Evolutionary conservation across 2,797 vertebrate genomes (phyloP).

Genomic region (Gymnoscopelus braueri): DNA sequence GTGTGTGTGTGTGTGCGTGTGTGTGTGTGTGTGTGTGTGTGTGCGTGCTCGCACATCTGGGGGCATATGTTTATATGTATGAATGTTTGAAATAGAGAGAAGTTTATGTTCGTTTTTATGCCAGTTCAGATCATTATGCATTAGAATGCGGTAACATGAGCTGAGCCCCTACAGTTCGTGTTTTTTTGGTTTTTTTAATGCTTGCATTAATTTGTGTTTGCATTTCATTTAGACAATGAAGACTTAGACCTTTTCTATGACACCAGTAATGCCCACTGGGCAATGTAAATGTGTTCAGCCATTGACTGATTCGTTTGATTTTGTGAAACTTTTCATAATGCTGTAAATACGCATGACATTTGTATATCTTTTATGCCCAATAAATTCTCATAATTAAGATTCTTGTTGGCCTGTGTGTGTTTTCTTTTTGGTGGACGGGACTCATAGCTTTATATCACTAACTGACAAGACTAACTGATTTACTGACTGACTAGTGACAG

Average conservation of each 20-base stretch:
- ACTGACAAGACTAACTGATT: too few species aligned
- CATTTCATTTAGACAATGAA: slow-evolving; percentile 34
- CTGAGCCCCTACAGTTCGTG: not conserved
- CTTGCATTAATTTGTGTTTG: slow-evolving; percentile 5
- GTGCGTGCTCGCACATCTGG: not conserved
- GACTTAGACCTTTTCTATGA: slow-evolving; percentile 22
- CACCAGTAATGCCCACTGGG: slow-evolving; percentile 17
- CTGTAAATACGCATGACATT: slow-evolving; percentile 79
- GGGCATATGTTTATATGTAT: slow-evolving; percentile 7
- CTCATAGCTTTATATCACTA: too few species aligned
- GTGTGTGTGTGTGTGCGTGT: slow-evolving; percentile 34
- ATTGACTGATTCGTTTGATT: slow-evolving; percentile 25
- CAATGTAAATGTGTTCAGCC: slow-evolving; percentile 40
- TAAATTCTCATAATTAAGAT: slow-evolving; percentile 70
- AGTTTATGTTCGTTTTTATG: not conserved
- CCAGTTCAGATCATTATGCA: slow-evolving; percentile 55
- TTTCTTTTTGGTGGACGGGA: too few species aligned
- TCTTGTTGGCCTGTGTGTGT: slow-evolving; percentile 1
- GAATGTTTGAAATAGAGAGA: slow-evolving; percentile 9
- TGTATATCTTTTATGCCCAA: slow-evolving; percentile 71
- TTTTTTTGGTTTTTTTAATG: slow-evolving; percentile 23
- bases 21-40: slow-evolving; percentile 47
- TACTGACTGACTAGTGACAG: too few species aligned
- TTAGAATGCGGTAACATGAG: slow-evolving; percentile 29
- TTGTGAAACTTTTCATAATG: slow-evolving; percentile 54